Evolutionary conservation across 2,888 invertebrate species (phyloP).

Genomic region (Drosophila anomelani): DNA sequence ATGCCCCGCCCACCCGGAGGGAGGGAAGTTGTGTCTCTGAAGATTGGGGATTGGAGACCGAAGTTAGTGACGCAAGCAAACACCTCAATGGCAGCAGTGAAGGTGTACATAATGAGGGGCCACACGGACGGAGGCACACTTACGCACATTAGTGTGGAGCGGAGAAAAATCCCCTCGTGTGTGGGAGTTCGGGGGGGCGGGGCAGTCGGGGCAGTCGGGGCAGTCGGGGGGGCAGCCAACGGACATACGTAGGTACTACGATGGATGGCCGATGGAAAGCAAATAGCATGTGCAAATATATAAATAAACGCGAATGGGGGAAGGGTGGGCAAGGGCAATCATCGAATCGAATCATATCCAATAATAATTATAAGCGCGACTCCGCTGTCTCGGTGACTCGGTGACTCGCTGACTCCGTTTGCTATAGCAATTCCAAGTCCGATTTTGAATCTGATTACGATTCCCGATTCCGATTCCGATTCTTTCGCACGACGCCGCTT

Average conservation of each 20-base stretch:
- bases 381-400: slow-evolving; percentile 25
- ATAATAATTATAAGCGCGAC: slow-evolving; percentile 62
- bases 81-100: slow-evolving; percentile 18
- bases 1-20: slow-evolving; percentile 9
- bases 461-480: slow-evolving; percentile 27
- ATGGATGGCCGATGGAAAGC: slow-evolving; percentile 26
- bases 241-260: slow-evolving; percentile 7
- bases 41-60: no score
- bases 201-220: background rate
- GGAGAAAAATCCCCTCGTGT: slow-evolving; percentile 39
- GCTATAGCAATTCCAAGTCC: background rate
- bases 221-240: no score
- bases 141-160: slow-evolving; percentile 2
- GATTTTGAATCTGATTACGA: slow-evolving; percentile 4
- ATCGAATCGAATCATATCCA: slow-evolving; percentile 55
- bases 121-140: slow-evolving; percentile 10
- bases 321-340: slow-evolving; percentile 21
- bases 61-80: slow-evolving; percentile 34
- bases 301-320: slow-evolving; percentile 12
- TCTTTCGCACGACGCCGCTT: slow-evolving; percentile 38
- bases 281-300: slow-evolving; percentile 22
- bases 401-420: slow-evolving; percentile 27
- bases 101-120: slow-evolving; percentile 40
- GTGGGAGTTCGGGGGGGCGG: slow-evolving; percentile 5
- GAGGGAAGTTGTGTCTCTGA: background rate